Base-by-base conservation (phyloP, 2,113 vertebrate genomes). In the Strigops habroptila region DNA sequence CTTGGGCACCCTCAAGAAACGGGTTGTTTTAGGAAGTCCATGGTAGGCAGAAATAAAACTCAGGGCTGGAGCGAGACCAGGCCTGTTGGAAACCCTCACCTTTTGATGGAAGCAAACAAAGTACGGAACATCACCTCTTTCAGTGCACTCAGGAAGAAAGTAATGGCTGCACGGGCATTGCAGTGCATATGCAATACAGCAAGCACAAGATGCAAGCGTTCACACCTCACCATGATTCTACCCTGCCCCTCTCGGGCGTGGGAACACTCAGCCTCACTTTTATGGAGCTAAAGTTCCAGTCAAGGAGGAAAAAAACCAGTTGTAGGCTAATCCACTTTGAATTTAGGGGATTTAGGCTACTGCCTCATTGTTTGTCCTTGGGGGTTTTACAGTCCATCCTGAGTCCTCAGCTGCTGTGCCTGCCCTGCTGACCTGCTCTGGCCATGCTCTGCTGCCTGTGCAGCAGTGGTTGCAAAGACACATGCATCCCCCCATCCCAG, bases 161-260 rank as follows among this genome's bases (percentile, higher is more conserved):
- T 5, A 30, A 41, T 1, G 13, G 21, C 44, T 65, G 60, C n/a
- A 19, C 0, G 0, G 52, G 48, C n/a, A 18, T 25, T 33, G 64
- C 37, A 25, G 23, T 18, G 43, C 27, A 31, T 1, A 0, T 10
- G 27, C 30, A 18, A 37, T 69, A 35, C 1, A 2, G 28, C 80
- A 39, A 67, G 17, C 52, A 41, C 25, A 31, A 14, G 41, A 12
- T 0, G 3, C 30, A 57, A 43, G 5, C 0, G 3, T 35, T 86
- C 51, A 15, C 18, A 35, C 1, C 28, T 46, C 23, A 16, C 24
- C 1, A 1, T 24, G 37, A 51, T 51, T 43, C 62, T 23, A n/a
- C 37, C 37, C 22, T 67, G 22, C 30, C 14, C 0, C 0, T 17
- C 31, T 27, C 0, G 1, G n/a, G 27, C 3, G 16, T 19, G 19